Evolutionary conservation across 2,113 vertebrate genomes (phyloP), one percentile per base, ranked within the genome.

Genomic region (Cheirogaleus medius): DNA sequence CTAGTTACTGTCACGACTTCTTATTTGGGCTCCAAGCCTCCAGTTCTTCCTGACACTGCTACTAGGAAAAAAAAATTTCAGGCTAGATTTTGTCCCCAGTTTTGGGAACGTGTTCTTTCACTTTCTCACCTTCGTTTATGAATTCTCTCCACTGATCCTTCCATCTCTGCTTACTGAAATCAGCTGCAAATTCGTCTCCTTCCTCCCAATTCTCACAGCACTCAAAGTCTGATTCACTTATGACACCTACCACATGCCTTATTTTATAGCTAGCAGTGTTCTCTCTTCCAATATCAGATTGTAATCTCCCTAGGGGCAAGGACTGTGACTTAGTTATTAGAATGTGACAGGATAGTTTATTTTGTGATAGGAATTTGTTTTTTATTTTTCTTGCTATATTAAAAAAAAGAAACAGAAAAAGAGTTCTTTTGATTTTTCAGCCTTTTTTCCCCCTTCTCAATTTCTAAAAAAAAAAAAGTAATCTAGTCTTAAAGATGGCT

Each of bases 361-460:
- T 93, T 44, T 87, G 9, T 69, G 23, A 93, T 47, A 47, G 13
- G 71, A 88, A 29, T 73, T 82, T 89, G 32, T 89, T 13, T 66
- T 90, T 87, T 94, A 39, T 89, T 91, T 96, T 92, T 90, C 60
- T 68, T 78, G 37, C 39, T 83, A 15, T 47, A 42, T 52, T 9
- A 29, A 60, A 58, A 47, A 76, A 17, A 47, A n/a, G 25, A 34
- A 37, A 73, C 10, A 68, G 49, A 73, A 84, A 88, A 90, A 13
- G 32, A 76, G 29, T 7, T 1, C 1, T 87, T 93, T 68, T 90
- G 34, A 42, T 56, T 87, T 94, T 92, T 87, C 49, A 94, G 4
- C 12, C 25, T 60, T 77, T 29, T 52, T 29, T 93, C 32, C 7
- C 5, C 6, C 42, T n/a, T n/a, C 39, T 66, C 8, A 68, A 0